phyloP scores from a whole-genome alignment of 2,888 invertebrate species.

The Lepidocyrtoides sp. region DNA sequence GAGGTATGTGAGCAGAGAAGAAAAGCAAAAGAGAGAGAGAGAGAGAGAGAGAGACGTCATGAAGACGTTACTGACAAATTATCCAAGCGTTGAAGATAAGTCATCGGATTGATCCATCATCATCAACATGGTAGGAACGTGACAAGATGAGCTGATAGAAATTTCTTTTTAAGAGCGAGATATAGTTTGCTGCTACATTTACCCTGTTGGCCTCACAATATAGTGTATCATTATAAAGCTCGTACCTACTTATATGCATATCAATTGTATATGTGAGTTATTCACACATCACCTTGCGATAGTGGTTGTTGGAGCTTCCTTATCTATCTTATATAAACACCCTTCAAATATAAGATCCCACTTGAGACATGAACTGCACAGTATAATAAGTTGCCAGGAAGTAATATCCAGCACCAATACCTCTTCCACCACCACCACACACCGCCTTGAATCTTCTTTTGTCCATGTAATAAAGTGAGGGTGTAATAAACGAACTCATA shows the following conservation, averaged over 20 bases:
- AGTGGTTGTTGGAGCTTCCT: not conserved
- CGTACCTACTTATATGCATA: constrained; percentile 28
- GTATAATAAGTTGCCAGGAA: constrained; percentile 69
- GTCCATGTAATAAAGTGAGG: constrained; percentile 34
- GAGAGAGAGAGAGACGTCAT: constrained; percentile 67
- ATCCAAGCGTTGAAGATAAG: constrained; percentile 80
- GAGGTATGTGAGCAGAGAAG: constrained; percentile 34
- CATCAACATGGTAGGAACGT: constrained; percentile 78
- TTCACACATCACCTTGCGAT: constrained; percentile 19
- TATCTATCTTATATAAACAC: constrained; percentile 25
- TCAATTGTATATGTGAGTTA: constrained; percentile 4
- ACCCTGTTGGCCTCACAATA: not conserved
- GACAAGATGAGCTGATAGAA: constrained; percentile 81
- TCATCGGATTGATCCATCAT: constrained; percentile 82
- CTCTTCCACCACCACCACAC: not conserved
- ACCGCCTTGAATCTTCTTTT: constrained; percentile 6
- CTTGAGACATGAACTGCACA: constrained; percentile 64
- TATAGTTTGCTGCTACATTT: constrained; percentile 3
- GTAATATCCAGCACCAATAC: constrained; percentile 42
- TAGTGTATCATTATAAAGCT: not conserved
- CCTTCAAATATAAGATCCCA: constrained; percentile 42
- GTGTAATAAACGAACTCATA: constrained; percentile 22
- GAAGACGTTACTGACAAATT: constrained; percentile 81
- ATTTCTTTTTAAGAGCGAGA: constrained; percentile 32
- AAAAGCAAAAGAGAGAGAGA: too few species aligned